Conservation (phyloP, 1,140 invertebrate species). For the Venturia canescens region DNA sequence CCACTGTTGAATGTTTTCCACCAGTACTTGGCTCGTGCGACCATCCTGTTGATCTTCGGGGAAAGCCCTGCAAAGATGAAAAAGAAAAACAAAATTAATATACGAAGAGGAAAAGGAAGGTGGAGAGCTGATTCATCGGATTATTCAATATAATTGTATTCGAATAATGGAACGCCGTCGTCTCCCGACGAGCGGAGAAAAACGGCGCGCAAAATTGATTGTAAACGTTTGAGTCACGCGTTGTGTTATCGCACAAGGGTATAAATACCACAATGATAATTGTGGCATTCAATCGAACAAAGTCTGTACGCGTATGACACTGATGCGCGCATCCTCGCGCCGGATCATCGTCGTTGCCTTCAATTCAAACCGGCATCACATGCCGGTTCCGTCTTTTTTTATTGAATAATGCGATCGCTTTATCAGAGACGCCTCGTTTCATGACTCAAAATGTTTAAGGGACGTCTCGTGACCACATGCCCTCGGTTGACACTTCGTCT, state of each 20-base stretch:
- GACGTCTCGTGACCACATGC: neutral
- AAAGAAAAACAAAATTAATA: neutral
- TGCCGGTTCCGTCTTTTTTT: neutral
- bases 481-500: too few relatives aligned
- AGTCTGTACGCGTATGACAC: neutral
- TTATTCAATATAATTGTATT: too few relatives aligned
- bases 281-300: slow-evolving; percentile 1
- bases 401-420: slow-evolving; percentile 42
- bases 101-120: neutral
- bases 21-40: slow-evolving; percentile 61
- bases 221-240: slow-evolving; percentile 14
- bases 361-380: neutral
- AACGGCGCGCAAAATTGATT: neutral
- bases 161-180: neutral
- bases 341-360: neutral
- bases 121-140: too few relatives aligned
- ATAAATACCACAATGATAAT: slow-evolving; percentile 20
- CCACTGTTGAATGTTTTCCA: slow-evolving; percentile 66
- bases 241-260: slow-evolving; percentile 1
- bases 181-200: neutral
- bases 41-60: slow-evolving; percentile 3
- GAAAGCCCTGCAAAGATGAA: neutral
- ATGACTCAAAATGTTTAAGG: slow-evolving; percentile 47
- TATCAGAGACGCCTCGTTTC: slow-evolving; percentile 14
- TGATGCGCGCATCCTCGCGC: neutral